phyloP scores from a whole-genome alignment of 37 sponge, comb jelly and placozoan species.

The Amphimedon queenslandica region DNA sequence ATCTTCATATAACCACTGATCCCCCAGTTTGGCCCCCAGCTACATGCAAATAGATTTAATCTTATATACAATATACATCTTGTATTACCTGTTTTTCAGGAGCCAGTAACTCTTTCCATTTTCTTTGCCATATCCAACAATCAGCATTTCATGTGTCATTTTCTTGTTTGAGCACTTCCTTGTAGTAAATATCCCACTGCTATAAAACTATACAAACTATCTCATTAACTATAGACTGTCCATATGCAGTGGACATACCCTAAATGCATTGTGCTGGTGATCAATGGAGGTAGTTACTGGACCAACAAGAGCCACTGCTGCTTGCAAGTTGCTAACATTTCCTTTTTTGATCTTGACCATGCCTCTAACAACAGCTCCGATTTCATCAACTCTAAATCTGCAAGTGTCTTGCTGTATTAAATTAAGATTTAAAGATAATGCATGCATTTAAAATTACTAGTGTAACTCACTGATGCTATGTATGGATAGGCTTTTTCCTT shows the following conservation, averaged over 20 bases:
- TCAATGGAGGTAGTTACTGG: constrained; percentile 46
- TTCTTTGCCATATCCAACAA: constrained; percentile 58
- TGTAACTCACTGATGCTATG: constrained; percentile 45
- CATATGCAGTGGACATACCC: constrained; percentile 6
- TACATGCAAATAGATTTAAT: no score
- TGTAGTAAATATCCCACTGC: constrained; percentile 26
- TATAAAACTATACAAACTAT: constrained; percentile 26
- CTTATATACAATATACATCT: no score
- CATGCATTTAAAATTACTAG: no score
- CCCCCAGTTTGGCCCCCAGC: constrained; percentile 16
- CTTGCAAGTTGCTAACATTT: constrained; percentile 28
- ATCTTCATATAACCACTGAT: constrained; percentile 10
- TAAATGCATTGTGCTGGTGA: constrained; percentile 24
- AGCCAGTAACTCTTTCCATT: constrained; percentile 58
- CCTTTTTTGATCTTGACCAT: constrained; percentile 33
- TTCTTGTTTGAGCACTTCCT: constrained; percentile 30
- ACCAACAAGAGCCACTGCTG: constrained; percentile 41
- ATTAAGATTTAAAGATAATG: not conserved
- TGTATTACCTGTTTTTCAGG: constrained; percentile 62
- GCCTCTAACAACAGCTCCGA: constrained; percentile 33
- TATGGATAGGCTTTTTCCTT: constrained; percentile 63
- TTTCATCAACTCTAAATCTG: constrained; percentile 8
- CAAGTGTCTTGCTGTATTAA: constrained; percentile 36
- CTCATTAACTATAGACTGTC: not conserved
- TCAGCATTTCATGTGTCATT: constrained; percentile 52